Conservation (phyloP, 2,797 vertebrate species). For the Lacerta agilis region DNA sequence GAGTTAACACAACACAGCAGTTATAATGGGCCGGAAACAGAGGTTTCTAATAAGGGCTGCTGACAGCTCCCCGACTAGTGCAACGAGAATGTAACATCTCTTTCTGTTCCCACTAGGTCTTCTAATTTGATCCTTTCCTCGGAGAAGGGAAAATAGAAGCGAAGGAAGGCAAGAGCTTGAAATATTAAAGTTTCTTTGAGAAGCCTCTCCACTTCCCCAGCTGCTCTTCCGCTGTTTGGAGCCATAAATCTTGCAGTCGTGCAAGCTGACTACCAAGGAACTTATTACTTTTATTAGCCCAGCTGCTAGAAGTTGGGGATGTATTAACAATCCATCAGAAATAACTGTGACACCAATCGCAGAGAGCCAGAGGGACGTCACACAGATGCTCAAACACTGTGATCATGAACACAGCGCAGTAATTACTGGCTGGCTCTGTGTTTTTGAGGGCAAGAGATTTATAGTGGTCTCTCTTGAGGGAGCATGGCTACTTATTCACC, state of each 20-base stretch:
- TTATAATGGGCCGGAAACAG: conserved; percentile 49
- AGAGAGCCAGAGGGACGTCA: conserved; percentile 31
- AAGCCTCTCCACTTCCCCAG: conserved; percentile 45
- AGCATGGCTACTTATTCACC: neutral
- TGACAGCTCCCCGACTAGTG: conserved; percentile 34
- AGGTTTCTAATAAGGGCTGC: conserved; percentile 47
- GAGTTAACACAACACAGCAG: conserved; percentile 55
- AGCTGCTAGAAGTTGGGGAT: conserved; percentile 54
- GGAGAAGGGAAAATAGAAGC: conserved; percentile 35
- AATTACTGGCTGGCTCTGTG: neutral
- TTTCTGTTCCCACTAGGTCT: conserved; percentile 36
- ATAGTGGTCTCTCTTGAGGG: neutral
- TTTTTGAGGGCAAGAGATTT: no score
- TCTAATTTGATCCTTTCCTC: conserved; percentile 58
- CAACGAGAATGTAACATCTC: neutral
- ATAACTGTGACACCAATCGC: conserved; percentile 43
- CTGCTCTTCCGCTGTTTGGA: conserved; percentile 56
- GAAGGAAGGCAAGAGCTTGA: conserved; percentile 33
- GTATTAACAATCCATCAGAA: conserved; percentile 64
- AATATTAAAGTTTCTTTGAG: conserved; percentile 57
- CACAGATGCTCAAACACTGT: rapidly evolving
- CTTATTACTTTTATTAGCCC: conserved; percentile 62
- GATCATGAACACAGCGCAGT: neutral
- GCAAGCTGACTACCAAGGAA: conserved; percentile 41
- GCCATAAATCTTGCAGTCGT: conserved; percentile 63